These are phyloP conservation scores for Aelia acuminata DNA, from an alignment of 2,888 invertebrate genomes.

Conservation along the genomic window DNA sequence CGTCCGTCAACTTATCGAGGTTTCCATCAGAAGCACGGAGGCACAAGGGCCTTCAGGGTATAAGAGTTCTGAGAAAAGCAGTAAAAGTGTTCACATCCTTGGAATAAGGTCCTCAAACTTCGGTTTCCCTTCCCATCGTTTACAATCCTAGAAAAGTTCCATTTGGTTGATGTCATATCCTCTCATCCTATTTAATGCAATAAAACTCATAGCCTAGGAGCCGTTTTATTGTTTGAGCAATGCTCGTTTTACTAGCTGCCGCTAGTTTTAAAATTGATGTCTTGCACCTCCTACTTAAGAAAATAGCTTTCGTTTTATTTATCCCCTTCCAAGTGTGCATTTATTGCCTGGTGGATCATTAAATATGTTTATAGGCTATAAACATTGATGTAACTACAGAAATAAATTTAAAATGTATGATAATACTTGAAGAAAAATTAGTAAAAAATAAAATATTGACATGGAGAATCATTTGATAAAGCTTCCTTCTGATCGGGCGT, in stretches of 20 bases:
- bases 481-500: too few species aligned
- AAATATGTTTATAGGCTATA: not conserved
- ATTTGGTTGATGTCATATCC: not conserved
- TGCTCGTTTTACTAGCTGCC: not conserved
- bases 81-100: slow-evolving; percentile 21
- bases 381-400: too few species aligned
- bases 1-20: not conserved
- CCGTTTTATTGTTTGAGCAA: not conserved
- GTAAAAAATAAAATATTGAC: too few species aligned
- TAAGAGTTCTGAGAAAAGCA: not conserved
- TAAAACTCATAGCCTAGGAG: not conserved
- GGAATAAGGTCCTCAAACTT: not conserved
- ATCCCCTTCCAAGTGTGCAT: not conserved
- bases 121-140: not conserved
- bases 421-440: too few species aligned
- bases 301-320: not conserved
- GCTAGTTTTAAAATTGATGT: not conserved
- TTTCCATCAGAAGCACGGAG: not conserved
- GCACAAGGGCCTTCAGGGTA: not conserved
- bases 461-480: too few species aligned
- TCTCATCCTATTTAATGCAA: not conserved
- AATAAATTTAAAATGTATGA: too few species aligned
- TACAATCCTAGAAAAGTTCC: not conserved
- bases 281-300: not conserved
- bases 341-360: not conserved